A percentile compares a stretch with the other conserved stretches of the same genome.
phyloP scores from a whole-genome alignment of 2,113 vertebrate species.

The Sprattus sprattus region DNA sequence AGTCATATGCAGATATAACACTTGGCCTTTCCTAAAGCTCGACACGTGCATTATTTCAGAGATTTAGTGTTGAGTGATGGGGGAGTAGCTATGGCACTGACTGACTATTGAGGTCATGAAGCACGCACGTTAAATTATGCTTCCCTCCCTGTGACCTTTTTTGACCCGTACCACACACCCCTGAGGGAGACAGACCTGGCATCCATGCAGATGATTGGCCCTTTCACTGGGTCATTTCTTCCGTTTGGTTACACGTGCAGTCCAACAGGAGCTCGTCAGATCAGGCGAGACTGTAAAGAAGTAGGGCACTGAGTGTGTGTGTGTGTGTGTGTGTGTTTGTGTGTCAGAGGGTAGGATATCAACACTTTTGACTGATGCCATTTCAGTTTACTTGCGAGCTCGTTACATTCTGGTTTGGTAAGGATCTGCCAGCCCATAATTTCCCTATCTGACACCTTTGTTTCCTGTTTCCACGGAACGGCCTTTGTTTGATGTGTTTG shows the following conservation, averaged over 20 bases:
- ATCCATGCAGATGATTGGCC: slow-evolving; percentile 27
- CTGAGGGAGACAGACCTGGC: not conserved
- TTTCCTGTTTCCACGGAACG: not conserved
- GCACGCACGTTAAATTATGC: not conserved
- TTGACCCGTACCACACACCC: not conserved
- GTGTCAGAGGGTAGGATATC: not conserved
- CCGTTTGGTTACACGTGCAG: slow-evolving; percentile 40
- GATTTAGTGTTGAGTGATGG: no score
- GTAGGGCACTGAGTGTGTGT: slow-evolving; percentile 38
- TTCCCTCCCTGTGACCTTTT: not conserved
- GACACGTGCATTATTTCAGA: no score
- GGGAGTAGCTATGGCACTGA: not conserved
- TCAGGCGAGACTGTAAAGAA: slow-evolving; percentile 27
- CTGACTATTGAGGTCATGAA: not conserved
- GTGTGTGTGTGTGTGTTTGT: not conserved
- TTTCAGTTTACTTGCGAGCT: not conserved
- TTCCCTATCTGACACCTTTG: not conserved
- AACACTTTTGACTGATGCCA: not conserved
- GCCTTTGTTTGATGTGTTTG: not conserved
- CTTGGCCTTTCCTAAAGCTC: no score
- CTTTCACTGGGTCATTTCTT: slow-evolving; percentile 44
- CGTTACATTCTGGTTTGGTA: not conserved
- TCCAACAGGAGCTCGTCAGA: slow-evolving; percentile 43
- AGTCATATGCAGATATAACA: no score
- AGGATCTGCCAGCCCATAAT: not conserved